Percentiles rank a stretch among this genome's conserved stretches.
phyloP scores from a whole-genome alignment of 2,888 invertebrate genomes.

The Hirudinaria manillensis region DNA sequence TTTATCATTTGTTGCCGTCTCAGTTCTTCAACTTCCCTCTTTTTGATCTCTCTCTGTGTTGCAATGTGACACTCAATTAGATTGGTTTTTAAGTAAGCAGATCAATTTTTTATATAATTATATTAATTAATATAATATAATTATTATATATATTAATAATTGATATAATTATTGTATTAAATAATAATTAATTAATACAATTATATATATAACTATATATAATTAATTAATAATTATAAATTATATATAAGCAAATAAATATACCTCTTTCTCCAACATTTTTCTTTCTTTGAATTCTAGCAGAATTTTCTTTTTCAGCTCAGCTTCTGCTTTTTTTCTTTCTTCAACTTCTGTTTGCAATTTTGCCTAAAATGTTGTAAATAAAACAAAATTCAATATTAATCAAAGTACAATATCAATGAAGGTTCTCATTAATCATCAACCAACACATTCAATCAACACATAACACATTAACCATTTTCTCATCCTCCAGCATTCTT shows the following conservation, averaged over 20 bases:
- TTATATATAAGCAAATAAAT: too few relatives aligned
- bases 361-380: background rate
- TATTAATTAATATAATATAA: too few relatives aligned
- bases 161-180: too few relatives aligned
- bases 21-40: background rate
- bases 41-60: background rate
- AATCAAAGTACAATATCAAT: background rate
- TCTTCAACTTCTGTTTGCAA: conserved; percentile 44
- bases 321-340: conserved; percentile 43
- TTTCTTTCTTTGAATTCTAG: conserved; percentile 47
- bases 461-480: conserved; percentile 47
- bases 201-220: too few relatives aligned
- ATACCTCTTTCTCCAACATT: conserved; percentile 42
- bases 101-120: too few relatives aligned
- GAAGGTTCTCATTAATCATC: too few relatives aligned
- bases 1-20: background rate
- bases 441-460: too few relatives aligned
- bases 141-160: too few relatives aligned
- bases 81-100: too few relatives aligned
- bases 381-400: background rate
- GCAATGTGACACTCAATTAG: too few relatives aligned
- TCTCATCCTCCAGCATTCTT: conserved; percentile 47
- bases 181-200: too few relatives aligned
- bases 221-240: too few relatives aligned
- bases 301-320: conserved; percentile 44